A percentile compares a stretch with the other conserved stretches of the same genome.
These are phyloP conservation scores for Miltochrista miniata DNA, from an alignment of 2,888 invertebrate genomes.

Conservation along the genomic window DNA sequence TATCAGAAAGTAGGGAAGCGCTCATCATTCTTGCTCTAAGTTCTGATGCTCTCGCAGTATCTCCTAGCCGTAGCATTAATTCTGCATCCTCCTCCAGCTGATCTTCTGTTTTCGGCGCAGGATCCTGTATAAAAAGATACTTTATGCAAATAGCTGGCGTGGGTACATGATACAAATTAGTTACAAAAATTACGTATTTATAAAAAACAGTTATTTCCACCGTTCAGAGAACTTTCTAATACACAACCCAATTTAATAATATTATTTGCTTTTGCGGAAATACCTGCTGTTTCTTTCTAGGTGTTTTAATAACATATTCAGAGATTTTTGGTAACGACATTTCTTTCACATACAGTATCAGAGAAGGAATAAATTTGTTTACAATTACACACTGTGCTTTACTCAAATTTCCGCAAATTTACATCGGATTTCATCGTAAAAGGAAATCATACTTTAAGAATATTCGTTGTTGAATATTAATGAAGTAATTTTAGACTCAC, in stretches of 20 bases:
- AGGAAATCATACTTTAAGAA: no score
- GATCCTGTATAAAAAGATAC: conserved; percentile 85
- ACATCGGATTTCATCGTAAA: no score
- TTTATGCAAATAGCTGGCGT: conserved; percentile 18
- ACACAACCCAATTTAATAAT: conserved; percentile 17
- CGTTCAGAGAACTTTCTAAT: conserved; percentile 31
- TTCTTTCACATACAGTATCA: no score
- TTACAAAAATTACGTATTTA: conserved; percentile 13
- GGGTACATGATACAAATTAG: background rate
- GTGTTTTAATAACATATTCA: background rate
- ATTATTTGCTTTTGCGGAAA: conserved; percentile 15
- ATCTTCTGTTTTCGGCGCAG: conserved; percentile 98
- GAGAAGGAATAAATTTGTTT: no score
- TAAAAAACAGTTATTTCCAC: conserved; percentile 25
- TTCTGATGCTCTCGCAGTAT: conserved; percentile 92
- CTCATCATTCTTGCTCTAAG: conserved; percentile 97
- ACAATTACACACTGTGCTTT: no score
- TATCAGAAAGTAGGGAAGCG: conserved; percentile 96
- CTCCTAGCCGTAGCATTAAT: conserved; percentile 93
- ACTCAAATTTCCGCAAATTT: no score
- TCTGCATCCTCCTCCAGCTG: conserved; percentile 97
- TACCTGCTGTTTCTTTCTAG: background rate
- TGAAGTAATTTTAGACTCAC: conserved; percentile 38
- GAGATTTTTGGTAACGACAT: no score
- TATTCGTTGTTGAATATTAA: background rate